Evolutionary conservation across 1,140 invertebrate genomes (phyloP).

Genomic region (Diabrotica undecimpunctata): DNA sequence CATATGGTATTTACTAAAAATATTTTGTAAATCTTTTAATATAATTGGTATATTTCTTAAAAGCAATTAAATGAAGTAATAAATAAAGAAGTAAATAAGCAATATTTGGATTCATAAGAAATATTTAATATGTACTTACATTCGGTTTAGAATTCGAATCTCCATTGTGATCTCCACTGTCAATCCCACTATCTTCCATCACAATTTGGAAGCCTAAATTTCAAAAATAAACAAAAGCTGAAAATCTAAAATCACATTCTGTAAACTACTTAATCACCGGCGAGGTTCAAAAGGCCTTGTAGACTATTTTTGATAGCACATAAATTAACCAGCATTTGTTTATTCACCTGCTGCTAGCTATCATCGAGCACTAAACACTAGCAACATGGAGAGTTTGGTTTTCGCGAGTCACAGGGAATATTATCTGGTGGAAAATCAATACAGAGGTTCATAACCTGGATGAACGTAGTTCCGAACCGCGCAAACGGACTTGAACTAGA

Average conservation of each 20-base stretch:
- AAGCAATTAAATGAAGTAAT: too few species aligned
- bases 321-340: neutral
- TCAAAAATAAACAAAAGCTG: neutral
- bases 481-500: too few species aligned
- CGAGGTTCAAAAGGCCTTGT: neutral
- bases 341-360: neutral
- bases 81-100: neutral
- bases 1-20: too few species aligned
- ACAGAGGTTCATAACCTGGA: too few species aligned
- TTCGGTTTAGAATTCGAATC: constrained; percentile 33
- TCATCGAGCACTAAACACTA: neutral
- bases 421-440: too few species aligned
- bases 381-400: neutral
- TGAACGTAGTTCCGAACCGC: too few species aligned
- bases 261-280: neutral
- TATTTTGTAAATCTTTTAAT: too few species aligned
- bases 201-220: constrained; percentile 17
- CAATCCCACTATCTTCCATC: constrained; percentile 66
- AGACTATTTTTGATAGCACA: neutral
- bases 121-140: constrained; percentile 20
- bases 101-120: neutral
- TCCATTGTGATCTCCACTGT: constrained; percentile 58
- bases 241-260: neutral
- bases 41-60: too few species aligned
- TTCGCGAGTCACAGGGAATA: too few species aligned